Evolutionary conservation across 1,140 invertebrate genomes (phyloP).

Genomic region (Leptopilina boulardi): DNA sequence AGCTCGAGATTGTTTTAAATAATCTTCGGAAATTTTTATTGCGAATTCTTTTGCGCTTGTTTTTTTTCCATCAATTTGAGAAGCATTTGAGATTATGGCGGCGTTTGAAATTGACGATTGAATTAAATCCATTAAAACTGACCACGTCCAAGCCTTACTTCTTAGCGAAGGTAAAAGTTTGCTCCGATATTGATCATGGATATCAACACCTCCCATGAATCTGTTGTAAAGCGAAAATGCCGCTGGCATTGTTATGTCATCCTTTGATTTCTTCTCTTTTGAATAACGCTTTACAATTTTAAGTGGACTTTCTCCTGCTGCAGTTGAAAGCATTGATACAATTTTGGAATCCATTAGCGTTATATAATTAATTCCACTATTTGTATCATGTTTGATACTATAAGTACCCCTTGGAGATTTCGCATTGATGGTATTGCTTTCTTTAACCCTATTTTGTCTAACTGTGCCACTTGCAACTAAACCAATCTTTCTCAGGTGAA

Average conservation of each 20-base stretch:
- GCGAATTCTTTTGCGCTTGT: neutral
- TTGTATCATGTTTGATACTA: neutral
- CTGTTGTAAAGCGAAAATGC: neutral
- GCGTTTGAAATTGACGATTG: neutral
- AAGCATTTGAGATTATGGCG: neutral
- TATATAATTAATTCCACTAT: slow-evolving; percentile 38
- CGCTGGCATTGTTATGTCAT: neutral
- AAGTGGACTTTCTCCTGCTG: slow-evolving; percentile 6
- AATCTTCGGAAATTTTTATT: neutral
- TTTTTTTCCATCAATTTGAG: neutral
- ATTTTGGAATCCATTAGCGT: slow-evolving; percentile 40
- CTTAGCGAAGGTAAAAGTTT: slow-evolving; percentile 34
- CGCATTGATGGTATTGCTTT: slow-evolving; percentile 1
- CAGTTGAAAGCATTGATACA: slow-evolving; percentile 40
- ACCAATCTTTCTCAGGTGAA: neutral
- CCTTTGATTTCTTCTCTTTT: neutral
- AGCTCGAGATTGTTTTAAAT: neutral
- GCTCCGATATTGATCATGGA: slow-evolving; percentile 36
- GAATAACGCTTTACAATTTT: neutral
- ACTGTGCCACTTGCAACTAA: slow-evolving; percentile 21
- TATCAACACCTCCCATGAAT: slow-evolving; percentile 40
- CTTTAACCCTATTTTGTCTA: slow-evolving; percentile 20
- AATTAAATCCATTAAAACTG: neutral
- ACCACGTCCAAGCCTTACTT: neutral
- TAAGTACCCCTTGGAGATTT: neutral